Evolutionary conservation across 2,888 invertebrate genomes (phyloP).

Genomic region (Seira sanloemensis): DNA sequence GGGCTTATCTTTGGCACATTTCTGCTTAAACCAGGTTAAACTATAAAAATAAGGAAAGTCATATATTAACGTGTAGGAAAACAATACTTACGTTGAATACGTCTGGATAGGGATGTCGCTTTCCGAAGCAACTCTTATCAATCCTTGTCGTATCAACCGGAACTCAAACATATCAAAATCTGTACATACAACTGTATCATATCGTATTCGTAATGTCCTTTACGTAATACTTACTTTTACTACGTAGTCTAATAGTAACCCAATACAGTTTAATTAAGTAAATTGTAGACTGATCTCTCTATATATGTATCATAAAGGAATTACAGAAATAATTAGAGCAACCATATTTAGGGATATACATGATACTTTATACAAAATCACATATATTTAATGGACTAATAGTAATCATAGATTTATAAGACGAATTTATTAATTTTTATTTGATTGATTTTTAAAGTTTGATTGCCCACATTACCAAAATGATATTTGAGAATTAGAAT

Average conservation of each 20-base stretch:
- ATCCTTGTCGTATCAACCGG: constrained; percentile 62
- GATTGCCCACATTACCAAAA: constrained; percentile 39
- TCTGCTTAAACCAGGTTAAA: too few relatives aligned
- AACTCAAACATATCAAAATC: constrained; percentile 69
- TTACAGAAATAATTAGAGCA: too few relatives aligned
- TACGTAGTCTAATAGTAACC: too few relatives aligned
- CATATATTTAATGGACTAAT: too few relatives aligned
- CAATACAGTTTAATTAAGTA: too few relatives aligned
- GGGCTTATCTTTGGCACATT: not conserved
- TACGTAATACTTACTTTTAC: too few relatives aligned
- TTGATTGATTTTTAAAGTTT: not conserved
- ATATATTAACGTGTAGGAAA: constrained; percentile 36
- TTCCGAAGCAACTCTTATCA: constrained; percentile 35
- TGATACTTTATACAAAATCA: too few relatives aligned
- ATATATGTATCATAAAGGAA: not conserved
- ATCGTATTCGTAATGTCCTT: constrained; percentile 1
- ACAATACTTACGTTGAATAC: constrained; percentile 60
- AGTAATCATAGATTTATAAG: too few relatives aligned
- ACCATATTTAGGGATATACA: too few relatives aligned
- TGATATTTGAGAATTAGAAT: too few relatives aligned
- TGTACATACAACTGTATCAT: constrained; percentile 58
- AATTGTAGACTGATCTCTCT: constrained; percentile 28
- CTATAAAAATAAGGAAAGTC: too few relatives aligned
- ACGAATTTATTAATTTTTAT: too few relatives aligned
- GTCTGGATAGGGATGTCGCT: constrained; percentile 43